Evolutionary conservation across 2,113 vertebrate species (phyloP), one percentile per base, ranked within the genome.

Genomic region (Eclectus roratus): DNA sequence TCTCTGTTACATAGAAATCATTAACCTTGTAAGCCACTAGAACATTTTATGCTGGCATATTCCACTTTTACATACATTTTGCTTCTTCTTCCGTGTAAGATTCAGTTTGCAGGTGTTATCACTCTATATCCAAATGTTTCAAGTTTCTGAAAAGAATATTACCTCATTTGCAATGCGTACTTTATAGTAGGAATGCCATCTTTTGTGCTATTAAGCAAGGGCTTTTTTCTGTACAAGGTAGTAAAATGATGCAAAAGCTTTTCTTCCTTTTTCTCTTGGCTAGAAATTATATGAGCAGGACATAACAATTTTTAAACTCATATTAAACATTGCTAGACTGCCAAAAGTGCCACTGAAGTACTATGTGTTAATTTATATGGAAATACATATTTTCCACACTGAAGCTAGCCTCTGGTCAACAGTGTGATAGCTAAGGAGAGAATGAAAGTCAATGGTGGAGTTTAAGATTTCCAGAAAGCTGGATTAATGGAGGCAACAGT

Each of bases 1-100:
- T 43, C 29, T 61, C 14, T 63, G 7, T 69, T 69, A 29, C 11
- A 39, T 2, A 44, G 41, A 3, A 8, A n/a, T 25, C 0, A 0
- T 66, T 53, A 53, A 41, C 2, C 15, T 55, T 4, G 1, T 61
- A 33, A 73, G 12, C 3, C 35, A 21, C 23, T 37, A 18, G 20
- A 47, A 7, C 2, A 53, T 46, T 89, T 94, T 60, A 46, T 56
- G 17, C 31, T 46, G 13, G 16, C 2, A 14, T 86, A 13, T 44
- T 77, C 28, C 13, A 27, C 3, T 43, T 93, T 28, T 74, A 5
- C 17, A 31, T 35, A 10, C 1, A 16, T 60, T 85, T 77, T 70
- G 2, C 21, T 74, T 56, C 6, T 58, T 86, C n/a, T 81, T 84
- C 18, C 12, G 4, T 3, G 12, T 6, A 6, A 74, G 5, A 55